phyloP scores from a whole-genome alignment of 2,797 vertebrate species.

The Hoplostethus atlanticus region DNA sequence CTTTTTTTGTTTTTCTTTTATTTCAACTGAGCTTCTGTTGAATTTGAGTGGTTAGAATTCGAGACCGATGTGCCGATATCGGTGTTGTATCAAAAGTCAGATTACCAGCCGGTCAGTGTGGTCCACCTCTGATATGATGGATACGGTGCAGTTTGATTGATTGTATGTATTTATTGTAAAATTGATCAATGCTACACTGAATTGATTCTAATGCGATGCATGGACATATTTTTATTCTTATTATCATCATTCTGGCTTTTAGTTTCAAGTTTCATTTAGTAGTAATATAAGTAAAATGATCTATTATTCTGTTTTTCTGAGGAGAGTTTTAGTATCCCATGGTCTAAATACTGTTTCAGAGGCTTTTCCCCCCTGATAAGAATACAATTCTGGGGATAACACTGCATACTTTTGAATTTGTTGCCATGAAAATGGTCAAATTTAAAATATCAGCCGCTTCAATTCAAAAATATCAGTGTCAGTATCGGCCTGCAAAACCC shows the following conservation, averaged over 20 bases:
- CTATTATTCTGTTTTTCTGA: too few relatives aligned
- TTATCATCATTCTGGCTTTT: neutral
- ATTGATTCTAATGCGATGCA: neutral
- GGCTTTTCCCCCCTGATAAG: neutral
- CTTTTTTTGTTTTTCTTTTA: neutral
- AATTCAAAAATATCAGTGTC: too few relatives aligned
- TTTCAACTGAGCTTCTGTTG: neutral
- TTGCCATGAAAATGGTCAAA: neutral
- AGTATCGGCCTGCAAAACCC: too few relatives aligned
- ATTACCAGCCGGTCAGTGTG: neutral
- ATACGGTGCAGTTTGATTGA: neutral
- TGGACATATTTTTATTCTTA: neutral
- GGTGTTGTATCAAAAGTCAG: conserved; percentile 40
- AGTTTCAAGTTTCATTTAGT: too few relatives aligned
- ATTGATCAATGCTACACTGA: neutral
- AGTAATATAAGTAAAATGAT: too few relatives aligned
- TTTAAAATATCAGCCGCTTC: too few relatives aligned
- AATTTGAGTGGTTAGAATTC: neutral
- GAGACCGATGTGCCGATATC: neutral
- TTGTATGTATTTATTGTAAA: too few relatives aligned
- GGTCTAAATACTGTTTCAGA: neutral
- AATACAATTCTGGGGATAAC: neutral
- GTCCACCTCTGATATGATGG: neutral
- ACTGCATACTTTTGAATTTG: neutral
- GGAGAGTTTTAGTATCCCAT: neutral